Evolutionary conservation across 2,797 vertebrate genomes (phyloP).

Genomic region (Cyprinella venusta): DNA sequence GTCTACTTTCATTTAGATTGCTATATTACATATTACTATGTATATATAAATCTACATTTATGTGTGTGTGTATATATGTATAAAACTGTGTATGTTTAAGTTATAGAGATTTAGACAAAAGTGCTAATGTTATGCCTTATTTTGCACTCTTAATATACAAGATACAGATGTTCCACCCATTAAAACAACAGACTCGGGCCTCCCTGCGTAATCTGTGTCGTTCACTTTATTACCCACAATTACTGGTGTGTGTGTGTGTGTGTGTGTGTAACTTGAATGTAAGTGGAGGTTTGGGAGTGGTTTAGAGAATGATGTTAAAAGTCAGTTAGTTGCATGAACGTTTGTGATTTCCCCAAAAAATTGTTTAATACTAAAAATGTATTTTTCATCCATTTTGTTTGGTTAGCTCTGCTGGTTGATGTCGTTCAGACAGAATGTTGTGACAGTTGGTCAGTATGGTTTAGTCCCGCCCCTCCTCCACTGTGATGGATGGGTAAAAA

Average conservation of each 20-base stretch:
- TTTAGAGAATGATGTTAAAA: constrained; percentile 62
- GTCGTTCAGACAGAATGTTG: too few relatives aligned
- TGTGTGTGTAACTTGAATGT: constrained; percentile 57
- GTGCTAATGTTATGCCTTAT: constrained; percentile 67
- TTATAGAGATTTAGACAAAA: not conserved
- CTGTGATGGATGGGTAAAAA: too few relatives aligned
- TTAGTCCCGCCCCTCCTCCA: too few relatives aligned
- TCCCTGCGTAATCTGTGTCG: constrained; percentile 69
- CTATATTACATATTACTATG: constrained; percentile 9
- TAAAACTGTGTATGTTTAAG: not conserved
- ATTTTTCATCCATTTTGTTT: too few relatives aligned
- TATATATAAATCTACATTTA: not conserved
- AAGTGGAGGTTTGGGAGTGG: constrained; percentile 52
- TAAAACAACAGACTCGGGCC: constrained; percentile 76
- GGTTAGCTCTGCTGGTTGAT: too few relatives aligned
- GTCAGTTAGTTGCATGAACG: constrained; percentile 71
- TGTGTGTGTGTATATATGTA: not conserved
- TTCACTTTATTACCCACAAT: constrained; percentile 72
- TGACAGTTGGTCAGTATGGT: too few relatives aligned
- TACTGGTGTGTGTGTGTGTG: constrained; percentile 60
- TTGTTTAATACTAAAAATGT: too few relatives aligned
- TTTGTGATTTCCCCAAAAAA: not conserved
- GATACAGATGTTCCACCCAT: constrained; percentile 60
- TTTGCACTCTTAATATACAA: constrained; percentile 65
- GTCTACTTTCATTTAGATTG: constrained; percentile 17